Conservation (phyloP, 2,888 invertebrate species). For the Drosophila kambysellisi region DNA sequence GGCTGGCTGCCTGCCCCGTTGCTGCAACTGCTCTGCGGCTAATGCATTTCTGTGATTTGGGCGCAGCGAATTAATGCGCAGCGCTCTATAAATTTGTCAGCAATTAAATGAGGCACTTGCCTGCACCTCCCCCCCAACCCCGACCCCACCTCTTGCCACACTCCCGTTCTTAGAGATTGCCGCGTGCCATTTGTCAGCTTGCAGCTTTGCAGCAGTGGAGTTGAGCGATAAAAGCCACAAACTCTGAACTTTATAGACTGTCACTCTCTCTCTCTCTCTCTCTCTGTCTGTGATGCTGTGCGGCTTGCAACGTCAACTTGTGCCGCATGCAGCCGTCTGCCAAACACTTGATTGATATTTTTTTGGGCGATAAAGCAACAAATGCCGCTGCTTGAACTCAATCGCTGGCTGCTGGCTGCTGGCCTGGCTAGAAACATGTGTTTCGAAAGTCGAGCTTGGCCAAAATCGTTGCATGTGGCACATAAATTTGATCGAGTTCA, state of each 20-base stretch:
- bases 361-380: conserved; percentile 69
- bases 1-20: conserved; percentile 52
- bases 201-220: neutral
- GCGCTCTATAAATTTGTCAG: conserved; percentile 84
- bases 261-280: conserved; percentile 3
- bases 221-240: conserved; percentile 62
- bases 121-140: conserved; percentile 1
- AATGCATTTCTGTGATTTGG: conserved; percentile 82
- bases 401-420: neutral
- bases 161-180: neutral
- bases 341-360: conserved; percentile 71
- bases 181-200: conserved; percentile 57
- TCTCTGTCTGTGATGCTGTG: neutral
- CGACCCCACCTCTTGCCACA: neutral
- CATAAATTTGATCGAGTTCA: conserved; percentile 79
- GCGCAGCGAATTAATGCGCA: conserved; percentile 81
- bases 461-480: conserved; percentile 73
- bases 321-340: conserved; percentile 35
- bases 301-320: conserved; percentile 8
- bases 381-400: conserved; percentile 58
- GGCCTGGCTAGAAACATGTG: conserved; percentile 15
- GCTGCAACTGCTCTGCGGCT: conserved; percentile 43
- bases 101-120: conserved; percentile 76
- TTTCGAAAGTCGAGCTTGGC: conserved; percentile 58
- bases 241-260: conserved; percentile 80